phyloP scores from a whole-genome alignment of 2,888 invertebrate species.

The Heliconius hortense region DNA sequence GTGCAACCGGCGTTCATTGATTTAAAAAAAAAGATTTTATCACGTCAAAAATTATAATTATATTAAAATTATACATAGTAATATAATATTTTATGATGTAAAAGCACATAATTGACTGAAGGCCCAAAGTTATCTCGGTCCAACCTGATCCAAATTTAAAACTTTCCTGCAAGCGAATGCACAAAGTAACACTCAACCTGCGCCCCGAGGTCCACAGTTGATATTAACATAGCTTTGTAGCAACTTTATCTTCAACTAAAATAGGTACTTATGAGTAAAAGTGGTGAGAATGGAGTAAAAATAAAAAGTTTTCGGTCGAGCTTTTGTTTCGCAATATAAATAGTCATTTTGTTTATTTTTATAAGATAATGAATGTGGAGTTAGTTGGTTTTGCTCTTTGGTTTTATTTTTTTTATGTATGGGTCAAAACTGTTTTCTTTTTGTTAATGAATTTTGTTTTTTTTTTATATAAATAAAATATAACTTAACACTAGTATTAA shows the following conservation, averaged over 20 bases:
- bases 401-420: neutral
- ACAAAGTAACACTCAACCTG: slow-evolving; percentile 35
- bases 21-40: neutral
- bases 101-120: slow-evolving; percentile 29
- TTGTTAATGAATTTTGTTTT: too few relatives aligned
- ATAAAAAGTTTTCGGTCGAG: neutral
- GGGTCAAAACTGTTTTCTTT: neutral
- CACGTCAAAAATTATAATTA: neutral
- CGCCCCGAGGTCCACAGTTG: slow-evolving; percentile 34
- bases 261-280: slow-evolving; percentile 25
- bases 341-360: neutral
- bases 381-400: neutral
- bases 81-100: neutral
- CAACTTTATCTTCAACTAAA: slow-evolving; percentile 36
- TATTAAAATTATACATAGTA: neutral
- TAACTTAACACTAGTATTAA: too few relatives aligned
- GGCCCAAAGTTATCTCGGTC: slow-evolving; percentile 36
- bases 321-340: slow-evolving; percentile 12
- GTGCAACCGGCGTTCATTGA: too few relatives aligned
- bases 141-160: slow-evolving; percentile 40
- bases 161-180: slow-evolving; percentile 39
- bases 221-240: slow-evolving; percentile 41
- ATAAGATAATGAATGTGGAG: neutral
- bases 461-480: too few relatives aligned
- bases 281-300: slow-evolving; percentile 20